These are phyloP conservation scores for Itoplectis maculator DNA, from an alignment of 2,888 invertebrate genomes.

Conservation along the genomic window DNA sequence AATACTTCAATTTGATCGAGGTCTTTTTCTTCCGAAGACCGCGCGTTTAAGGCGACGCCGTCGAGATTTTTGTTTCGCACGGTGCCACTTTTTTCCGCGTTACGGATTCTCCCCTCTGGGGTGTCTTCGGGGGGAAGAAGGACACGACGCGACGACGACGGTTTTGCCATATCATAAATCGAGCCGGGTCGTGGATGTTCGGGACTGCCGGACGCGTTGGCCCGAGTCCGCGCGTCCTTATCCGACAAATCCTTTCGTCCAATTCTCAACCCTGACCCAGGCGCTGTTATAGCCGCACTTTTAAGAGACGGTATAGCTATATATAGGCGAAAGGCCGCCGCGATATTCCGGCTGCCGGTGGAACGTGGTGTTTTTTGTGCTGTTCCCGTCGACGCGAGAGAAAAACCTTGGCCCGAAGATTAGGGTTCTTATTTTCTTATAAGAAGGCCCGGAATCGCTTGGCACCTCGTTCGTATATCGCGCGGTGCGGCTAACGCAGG, in stretches of 20 bases:
- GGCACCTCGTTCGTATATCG: constrained; percentile 66
- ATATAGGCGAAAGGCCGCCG: constrained; percentile 10
- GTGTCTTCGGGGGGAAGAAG: neutral
- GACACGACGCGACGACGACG: neutral
- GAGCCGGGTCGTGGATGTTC: constrained; percentile 10
- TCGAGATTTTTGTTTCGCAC: constrained; percentile 11
- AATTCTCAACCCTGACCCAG: constrained; percentile 57
- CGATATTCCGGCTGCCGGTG: constrained; percentile 30
- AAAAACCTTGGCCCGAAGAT: constrained; percentile 45
- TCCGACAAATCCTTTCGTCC: constrained; percentile 69
- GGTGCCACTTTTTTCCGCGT: neutral
- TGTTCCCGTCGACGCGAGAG: constrained; percentile 15
- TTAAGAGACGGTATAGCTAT: constrained; percentile 22
- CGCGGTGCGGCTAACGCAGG: constrained; percentile 41
- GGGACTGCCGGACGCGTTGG: constrained; percentile 12
- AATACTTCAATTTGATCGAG: constrained; percentile 25
- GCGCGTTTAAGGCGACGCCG: neutral
- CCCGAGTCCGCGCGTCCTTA: constrained; percentile 56
- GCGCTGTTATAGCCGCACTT: constrained; percentile 35
- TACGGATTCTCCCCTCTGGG: constrained; percentile 6
- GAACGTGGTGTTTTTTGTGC: constrained; percentile 39
- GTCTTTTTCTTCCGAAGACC: constrained; percentile 29
- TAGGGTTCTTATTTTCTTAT: constrained; percentile 71
- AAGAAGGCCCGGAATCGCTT: constrained; percentile 65
- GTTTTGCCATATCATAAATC: constrained; percentile 43